Conservation (phyloP, 1,140 invertebrate species). For the Panonychus citri region DNA sequence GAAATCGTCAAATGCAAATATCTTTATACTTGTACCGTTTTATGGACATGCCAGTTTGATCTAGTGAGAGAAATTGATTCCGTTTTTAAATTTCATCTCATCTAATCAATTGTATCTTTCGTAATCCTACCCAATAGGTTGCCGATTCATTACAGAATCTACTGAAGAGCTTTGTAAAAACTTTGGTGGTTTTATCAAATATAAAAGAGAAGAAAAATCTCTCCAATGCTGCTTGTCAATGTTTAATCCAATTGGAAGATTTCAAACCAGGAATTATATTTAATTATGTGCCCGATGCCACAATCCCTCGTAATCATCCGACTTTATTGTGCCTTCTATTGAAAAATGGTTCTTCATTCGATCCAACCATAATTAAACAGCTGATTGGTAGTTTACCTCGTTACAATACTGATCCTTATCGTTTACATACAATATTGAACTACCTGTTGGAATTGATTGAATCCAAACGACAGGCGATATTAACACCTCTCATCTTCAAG, state of each 20-base stretch:
- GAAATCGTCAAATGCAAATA: background rate
- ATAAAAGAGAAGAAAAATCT: background rate
- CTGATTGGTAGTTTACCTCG: background rate
- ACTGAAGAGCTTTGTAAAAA: background rate
- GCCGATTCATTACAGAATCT: background rate
- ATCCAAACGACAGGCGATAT: background rate
- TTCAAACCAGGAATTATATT: no score
- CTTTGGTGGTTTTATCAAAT: background rate
- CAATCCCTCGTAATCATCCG: no score
- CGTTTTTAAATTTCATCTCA: no score
- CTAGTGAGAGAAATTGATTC: background rate
- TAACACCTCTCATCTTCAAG: slow-evolving; percentile 6
- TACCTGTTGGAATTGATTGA: background rate
- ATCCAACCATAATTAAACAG: background rate
- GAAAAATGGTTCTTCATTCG: background rate
- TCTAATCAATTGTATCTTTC: background rate
- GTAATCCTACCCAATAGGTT: background rate
- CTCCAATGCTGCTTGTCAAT: background rate
- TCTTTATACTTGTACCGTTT: background rate
- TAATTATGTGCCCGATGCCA: no score
- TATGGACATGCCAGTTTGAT: background rate
- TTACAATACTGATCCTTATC: background rate
- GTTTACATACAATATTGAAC: background rate
- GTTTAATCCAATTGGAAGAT: background rate
- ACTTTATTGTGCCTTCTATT: background rate